phyloP scores from a whole-genome alignment of 2,888 invertebrate species.

The Morpho helenor region DNA sequence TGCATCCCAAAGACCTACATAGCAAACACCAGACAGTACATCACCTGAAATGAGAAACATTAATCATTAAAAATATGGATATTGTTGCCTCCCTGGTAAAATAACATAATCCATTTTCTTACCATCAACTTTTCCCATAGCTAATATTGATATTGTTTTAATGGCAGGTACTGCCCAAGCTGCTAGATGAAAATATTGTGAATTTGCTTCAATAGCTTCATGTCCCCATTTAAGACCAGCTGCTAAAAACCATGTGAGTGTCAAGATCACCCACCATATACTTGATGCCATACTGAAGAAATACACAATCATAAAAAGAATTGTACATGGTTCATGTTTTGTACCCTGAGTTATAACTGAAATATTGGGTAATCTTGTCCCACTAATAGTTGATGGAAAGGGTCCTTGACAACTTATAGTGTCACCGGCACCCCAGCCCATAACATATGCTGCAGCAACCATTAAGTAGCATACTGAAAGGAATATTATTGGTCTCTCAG shows the following conservation, averaged over 20 bases:
- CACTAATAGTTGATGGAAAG: constrained; percentile 84
- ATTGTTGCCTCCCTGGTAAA: too few species aligned
- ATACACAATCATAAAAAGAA: constrained; percentile 96
- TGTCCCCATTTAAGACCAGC: constrained; percentile 99
- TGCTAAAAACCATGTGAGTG: constrained; percentile 97
- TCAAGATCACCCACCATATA: constrained; percentile 98
- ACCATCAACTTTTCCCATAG: constrained; percentile 98
- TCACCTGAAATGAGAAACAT: constrained; percentile 83
- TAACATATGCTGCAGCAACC: constrained; percentile 95
- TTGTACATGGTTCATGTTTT: constrained; percentile 90
- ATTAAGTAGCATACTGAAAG: constrained; percentile 97
- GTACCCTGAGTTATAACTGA: constrained; percentile 94
- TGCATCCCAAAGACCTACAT: constrained; percentile 94
- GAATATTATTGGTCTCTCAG: constrained; percentile 98
- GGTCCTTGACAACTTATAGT: constrained; percentile 91
- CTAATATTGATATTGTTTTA: constrained; percentile 96
- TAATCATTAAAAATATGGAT: neutral
- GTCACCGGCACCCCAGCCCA: constrained; percentile 90
- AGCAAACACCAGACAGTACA: constrained; percentile 94
- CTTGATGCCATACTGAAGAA: constrained; percentile 98
- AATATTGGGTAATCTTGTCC: constrained; percentile 86
- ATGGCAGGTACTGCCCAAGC: constrained; percentile 99
- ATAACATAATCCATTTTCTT: constrained; percentile 35
- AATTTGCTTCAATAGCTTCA: constrained; percentile 98
- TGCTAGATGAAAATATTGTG: constrained; percentile 97